Evolutionary conservation across 2,888 invertebrate species (phyloP).

Genomic region (Oscheius sp.): DNA sequence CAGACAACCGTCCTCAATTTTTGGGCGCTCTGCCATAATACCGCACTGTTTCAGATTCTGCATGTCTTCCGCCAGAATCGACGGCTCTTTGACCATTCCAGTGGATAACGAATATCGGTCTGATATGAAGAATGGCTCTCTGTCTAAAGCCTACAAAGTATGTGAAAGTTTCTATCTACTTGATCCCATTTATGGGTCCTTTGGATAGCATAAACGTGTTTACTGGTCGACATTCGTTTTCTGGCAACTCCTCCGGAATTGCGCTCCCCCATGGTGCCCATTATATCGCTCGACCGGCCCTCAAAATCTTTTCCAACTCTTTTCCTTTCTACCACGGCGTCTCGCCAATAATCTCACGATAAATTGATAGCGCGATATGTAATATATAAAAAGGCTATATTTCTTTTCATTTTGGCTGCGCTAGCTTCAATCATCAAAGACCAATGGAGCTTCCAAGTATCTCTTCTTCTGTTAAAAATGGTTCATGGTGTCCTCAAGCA

Average conservation of each 20-base stretch:
- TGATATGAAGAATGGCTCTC: neutral
- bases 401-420: neutral
- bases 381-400: neutral
- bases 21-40: no score
- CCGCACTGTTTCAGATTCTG: constrained; percentile 1
- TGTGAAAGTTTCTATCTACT: neutral
- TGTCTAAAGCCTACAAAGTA: constrained; percentile 17
- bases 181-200: neutral
- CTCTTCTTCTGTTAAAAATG: neutral
- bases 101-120: constrained; percentile 9
- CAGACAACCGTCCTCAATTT: constrained; percentile 17
- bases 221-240: constrained; percentile 18
- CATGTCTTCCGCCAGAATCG: neutral
- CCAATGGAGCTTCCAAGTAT: no score
- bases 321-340: neutral
- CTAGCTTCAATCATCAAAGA: no score
- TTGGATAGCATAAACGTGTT: constrained; percentile 20
- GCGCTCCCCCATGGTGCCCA: constrained; percentile 20
- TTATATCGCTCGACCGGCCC: constrained; percentile 27
- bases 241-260: constrained; percentile 25
- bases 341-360: neutral
- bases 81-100: constrained; percentile 3
- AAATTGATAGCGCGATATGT: neutral
- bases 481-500: neutral
- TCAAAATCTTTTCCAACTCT: constrained; percentile 13